These are phyloP conservation scores for Chelon auratus DNA, from an alignment of 2,797 vertebrate genomes.

Conservation along the genomic window DNA sequence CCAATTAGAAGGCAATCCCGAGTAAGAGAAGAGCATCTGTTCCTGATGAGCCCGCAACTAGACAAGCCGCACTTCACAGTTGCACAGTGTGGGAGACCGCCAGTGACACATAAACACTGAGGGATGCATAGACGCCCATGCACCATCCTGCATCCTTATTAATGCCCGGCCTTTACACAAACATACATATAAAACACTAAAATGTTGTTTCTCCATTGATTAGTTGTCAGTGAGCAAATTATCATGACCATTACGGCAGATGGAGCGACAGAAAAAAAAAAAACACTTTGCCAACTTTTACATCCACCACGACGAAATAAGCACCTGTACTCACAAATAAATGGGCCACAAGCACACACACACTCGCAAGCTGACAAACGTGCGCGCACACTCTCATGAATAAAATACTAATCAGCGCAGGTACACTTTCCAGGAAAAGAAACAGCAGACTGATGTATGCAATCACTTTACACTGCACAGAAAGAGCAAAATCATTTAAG, in stretches of 20 bases:
- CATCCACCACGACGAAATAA: constrained; percentile 13
- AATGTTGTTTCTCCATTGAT: constrained; percentile 23
- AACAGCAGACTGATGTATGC: constrained; percentile 63
- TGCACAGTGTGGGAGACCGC: constrained; percentile 38
- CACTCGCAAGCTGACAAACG: constrained; percentile 35
- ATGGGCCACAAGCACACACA: constrained; percentile 13
- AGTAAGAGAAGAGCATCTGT: constrained; percentile 77
- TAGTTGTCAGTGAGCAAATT: constrained; percentile 31
- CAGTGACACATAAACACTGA: constrained; percentile 34
- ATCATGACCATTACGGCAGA: constrained; percentile 2
- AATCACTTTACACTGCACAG: constrained; percentile 73
- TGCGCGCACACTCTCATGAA: constrained; percentile 53
- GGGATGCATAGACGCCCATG: constrained; percentile 26
- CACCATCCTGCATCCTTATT: constrained; percentile 16
- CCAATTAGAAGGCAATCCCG: constrained; percentile 82
- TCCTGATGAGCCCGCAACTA: constrained; percentile 72
- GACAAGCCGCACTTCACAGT: constrained; percentile 60
- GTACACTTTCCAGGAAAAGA: constrained; percentile 59
- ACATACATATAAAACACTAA: background rate
- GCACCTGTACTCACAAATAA: constrained; percentile 1
- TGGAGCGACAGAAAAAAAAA: background rate
- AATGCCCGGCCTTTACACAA: constrained; percentile 27
- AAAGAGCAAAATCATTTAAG: constrained; percentile 73
- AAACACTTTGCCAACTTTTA: constrained; percentile 11
- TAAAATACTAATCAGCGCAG: constrained; percentile 63